Conservation (phyloP, 1,140 invertebrate species). For the Drosophila arizonae region DNA sequence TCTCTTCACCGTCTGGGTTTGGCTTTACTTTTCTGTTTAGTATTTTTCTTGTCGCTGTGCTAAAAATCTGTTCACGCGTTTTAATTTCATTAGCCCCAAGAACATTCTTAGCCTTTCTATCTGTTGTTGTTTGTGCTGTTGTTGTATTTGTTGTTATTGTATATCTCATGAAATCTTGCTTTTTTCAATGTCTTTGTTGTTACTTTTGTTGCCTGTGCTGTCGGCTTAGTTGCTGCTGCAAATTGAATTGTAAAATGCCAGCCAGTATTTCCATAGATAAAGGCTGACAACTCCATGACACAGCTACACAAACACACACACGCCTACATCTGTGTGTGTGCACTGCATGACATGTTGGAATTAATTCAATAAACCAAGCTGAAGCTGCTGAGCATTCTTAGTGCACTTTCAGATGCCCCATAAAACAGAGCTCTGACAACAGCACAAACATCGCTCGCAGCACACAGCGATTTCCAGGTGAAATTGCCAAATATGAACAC, state of each 20-base stretch:
- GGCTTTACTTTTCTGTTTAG: background rate
- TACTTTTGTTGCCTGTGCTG: slow-evolving; percentile 1
- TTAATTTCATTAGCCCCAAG: slow-evolving; percentile 74
- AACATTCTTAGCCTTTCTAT: slow-evolving; percentile 33
- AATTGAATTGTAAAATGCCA: slow-evolving; percentile 43
- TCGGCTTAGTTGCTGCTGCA: slow-evolving; percentile 13
- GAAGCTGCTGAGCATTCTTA: background rate
- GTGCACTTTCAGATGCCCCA: background rate
- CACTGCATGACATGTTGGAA: slow-evolving; percentile 23
- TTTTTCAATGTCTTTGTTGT: slow-evolving; percentile 6
- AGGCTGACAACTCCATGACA: slow-evolving; percentile 15
- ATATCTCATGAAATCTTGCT: slow-evolving; percentile 29
- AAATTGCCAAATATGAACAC: background rate
- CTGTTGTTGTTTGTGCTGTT: slow-evolving; percentile 8
- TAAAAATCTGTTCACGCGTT: slow-evolving; percentile 50
- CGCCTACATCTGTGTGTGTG: background rate
- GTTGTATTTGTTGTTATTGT: slow-evolving; percentile 15
- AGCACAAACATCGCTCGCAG: background rate
- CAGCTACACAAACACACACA: background rate
- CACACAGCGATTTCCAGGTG: no score
- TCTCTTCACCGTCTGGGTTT: slow-evolving; percentile 4
- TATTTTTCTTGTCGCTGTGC: slow-evolving; percentile 10
- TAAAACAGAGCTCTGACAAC: background rate
- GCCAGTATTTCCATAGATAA: slow-evolving; percentile 23
- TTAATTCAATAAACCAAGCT: slow-evolving; percentile 46